These are phyloP conservation scores for Hemibagrus guttatus DNA, from an alignment of 2,797 vertebrate species.

Conservation along the genomic window DNA sequence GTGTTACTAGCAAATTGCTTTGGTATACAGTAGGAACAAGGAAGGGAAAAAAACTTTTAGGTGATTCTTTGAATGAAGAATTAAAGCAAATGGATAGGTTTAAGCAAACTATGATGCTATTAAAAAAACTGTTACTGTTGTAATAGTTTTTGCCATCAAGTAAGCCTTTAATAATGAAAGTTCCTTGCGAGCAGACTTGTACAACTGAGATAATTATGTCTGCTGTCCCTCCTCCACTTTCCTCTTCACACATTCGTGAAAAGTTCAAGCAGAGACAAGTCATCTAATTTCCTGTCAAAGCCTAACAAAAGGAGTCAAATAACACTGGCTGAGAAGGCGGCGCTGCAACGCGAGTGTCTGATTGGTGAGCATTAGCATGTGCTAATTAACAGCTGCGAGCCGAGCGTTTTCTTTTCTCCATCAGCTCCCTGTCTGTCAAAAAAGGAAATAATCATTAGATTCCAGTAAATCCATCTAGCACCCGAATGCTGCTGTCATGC, in stretches of 20 bases:
- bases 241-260: slow-evolving; percentile 44
- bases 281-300: slow-evolving; percentile 54
- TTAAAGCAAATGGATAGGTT: neutral
- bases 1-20: neutral
- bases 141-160: neutral
- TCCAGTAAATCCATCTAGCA: slow-evolving; percentile 69
- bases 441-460: slow-evolving; percentile 77
- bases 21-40: no score
- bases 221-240: slow-evolving; percentile 43
- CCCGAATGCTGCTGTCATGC: slow-evolving; percentile 75
- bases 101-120: neutral
- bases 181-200: slow-evolving; percentile 40
- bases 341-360: slow-evolving; percentile 12
- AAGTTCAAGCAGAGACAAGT: slow-evolving; percentile 51
- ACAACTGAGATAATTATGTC: slow-evolving; percentile 53
- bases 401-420: slow-evolving; percentile 64
- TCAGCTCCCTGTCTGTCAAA: slow-evolving; percentile 59
- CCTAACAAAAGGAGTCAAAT: slow-evolving; percentile 53
- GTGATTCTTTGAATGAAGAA: neutral
- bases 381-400: slow-evolving; percentile 69
- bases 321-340: slow-evolving; percentile 41
- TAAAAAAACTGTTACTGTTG: neutral
- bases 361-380: slow-evolving; percentile 49
- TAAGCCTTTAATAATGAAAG: slow-evolving; percentile 39
- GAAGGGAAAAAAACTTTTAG: neutral